These are phyloP conservation scores for Diadegma fenestrale DNA, from an alignment of 2,888 invertebrate genomes.

Conservation along the genomic window DNA sequence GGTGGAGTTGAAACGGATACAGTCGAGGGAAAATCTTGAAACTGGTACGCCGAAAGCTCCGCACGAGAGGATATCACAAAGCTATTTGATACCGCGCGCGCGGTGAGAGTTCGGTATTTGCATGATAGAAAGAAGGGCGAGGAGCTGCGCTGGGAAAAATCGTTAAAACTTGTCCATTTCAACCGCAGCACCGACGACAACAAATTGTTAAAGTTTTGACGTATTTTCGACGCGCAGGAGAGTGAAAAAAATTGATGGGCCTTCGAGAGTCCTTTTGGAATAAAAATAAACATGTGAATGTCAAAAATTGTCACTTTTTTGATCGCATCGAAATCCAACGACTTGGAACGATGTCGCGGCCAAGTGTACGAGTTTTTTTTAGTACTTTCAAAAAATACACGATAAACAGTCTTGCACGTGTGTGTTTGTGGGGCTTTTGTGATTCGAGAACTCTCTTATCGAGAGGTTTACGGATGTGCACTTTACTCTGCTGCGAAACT, in stretches of 20 bases:
- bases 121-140: slow-evolving; percentile 23
- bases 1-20: slow-evolving; percentile 2
- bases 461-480: slow-evolving; percentile 13
- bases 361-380: neutral
- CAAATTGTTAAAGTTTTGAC: slow-evolving; percentile 17
- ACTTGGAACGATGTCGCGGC: neutral
- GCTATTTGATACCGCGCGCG: slow-evolving; percentile 14
- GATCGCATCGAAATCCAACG: neutral
- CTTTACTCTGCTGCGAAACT: slow-evolving; percentile 11
- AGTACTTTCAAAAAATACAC: slow-evolving; percentile 15
- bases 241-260: neutral
- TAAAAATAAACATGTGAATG: too few species aligned
- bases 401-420: neutral
- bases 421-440: neutral
- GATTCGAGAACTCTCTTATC: slow-evolving; percentile 16
- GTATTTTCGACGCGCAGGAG: neutral
- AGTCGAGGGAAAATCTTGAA: slow-evolving; percentile 14
- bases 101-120: slow-evolving; percentile 15
- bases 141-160: slow-evolving; percentile 23
- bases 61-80: slow-evolving; percentile 33
- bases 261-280: too few species aligned
- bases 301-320: neutral
- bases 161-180: slow-evolving; percentile 24
- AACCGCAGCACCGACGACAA: neutral
- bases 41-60: slow-evolving; percentile 21